Base-by-base conservation (phyloP, 92 coral and sea anemone species). In the Micromussa lordhowensis region DNA sequence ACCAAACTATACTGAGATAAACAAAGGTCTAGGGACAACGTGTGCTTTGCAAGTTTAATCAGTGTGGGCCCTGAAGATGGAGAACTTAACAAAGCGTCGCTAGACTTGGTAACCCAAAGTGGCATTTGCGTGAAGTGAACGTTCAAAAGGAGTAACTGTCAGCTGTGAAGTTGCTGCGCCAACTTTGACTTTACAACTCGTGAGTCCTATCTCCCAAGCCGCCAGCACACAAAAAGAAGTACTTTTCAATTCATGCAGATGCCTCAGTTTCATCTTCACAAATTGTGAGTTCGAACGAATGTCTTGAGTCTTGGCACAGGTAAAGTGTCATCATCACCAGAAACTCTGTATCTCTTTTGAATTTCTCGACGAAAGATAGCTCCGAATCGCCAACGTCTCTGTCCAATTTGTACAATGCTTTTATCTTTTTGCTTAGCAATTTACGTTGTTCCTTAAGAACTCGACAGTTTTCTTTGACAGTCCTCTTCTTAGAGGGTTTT, bases 401-500 rank as follows among this genome's bases (percentile, higher is more conserved):
- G 64, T 86, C 89, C 72, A 86, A 30, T 40, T 63, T 77, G 22
- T 32, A 16, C 75, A 86, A 51, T 22, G 82, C 58, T 19, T 86
- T 86, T 18, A 86, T 59, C 82, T 78, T 86, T 66, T 63, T 28
- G 58, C 26, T 68, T 3, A 86, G 58, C 38, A 59, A 28, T 61
- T 59, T 78, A 38, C 82, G 73, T 28, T 78, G 63, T 40, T 86
- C 49, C 78, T 61, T 86, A 15, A 86, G 76, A 32, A n/a, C 75
- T 21, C 16, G 28, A 29, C 63, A 69, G 63, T 77, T 76, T 63
- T 77, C 82, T 77, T 86, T 61, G 32, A 78, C 58, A 36, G 54
- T 82, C 28, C n/a, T 22, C 35, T 44, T 32, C 44, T 49, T 82
- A 4, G 17, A 17, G 16, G 88, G 68, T 44, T 76, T 26, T 38